Conservation (phyloP, 2,113 vertebrate genomes). For the Eudyptes chrysolophus region DNA sequence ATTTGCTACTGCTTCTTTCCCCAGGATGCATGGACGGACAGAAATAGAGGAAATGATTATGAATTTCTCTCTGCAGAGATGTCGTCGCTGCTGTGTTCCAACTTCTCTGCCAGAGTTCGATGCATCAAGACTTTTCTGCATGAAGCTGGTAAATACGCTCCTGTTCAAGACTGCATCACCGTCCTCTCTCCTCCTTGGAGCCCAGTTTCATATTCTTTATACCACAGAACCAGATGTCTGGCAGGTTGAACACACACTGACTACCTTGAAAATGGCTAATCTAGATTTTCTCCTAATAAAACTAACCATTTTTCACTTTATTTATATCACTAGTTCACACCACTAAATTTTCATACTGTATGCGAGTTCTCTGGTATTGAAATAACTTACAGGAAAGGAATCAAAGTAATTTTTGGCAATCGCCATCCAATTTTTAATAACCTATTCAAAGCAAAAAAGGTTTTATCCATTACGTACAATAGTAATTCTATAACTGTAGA, state of each 20-base stretch:
- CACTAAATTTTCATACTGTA: neutral
- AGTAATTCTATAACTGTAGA: neutral
- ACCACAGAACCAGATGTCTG: neutral
- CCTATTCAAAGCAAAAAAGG: neutral
- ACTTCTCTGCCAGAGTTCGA: neutral
- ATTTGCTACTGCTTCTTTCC: neutral
- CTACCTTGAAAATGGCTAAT: neutral
- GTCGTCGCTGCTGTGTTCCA: neutral
- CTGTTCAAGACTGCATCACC: neutral
- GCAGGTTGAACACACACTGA: neutral
- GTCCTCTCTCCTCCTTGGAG: neutral
- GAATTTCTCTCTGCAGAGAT: neutral
- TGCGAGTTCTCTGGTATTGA: neutral
- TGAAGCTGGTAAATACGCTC: rapidly evolving
- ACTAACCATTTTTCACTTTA: neutral
- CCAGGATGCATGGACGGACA: neutral
- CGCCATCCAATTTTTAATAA: neutral
- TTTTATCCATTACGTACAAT: neutral
- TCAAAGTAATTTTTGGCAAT: neutral
- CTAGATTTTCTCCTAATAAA: neutral
- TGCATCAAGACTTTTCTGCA: neutral
- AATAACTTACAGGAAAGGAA: neutral
- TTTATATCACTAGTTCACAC: neutral
- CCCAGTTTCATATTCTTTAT: neutral
- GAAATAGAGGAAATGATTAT: neutral